Conservation (phyloP, 2,113 vertebrate species). For the Hucho hucho region DNA sequence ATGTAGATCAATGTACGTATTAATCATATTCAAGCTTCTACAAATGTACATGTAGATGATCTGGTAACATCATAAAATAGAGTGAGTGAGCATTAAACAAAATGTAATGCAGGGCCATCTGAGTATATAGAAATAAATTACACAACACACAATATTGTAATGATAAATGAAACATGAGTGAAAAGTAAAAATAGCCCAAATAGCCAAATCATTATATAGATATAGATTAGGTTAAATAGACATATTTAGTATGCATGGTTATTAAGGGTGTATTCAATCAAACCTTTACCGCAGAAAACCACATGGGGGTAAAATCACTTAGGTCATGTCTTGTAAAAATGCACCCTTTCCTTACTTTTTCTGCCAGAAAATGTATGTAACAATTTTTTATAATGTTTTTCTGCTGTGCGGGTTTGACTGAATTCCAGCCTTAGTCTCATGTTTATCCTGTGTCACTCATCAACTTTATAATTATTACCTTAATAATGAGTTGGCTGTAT, state of each 20-base stretch:
- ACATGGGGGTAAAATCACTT: not conserved
- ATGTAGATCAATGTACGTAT: constrained; percentile 12
- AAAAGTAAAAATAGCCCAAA: not conserved
- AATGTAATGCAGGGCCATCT: not conserved
- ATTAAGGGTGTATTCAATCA: no score
- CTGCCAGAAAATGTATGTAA: no score
- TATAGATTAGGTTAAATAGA: not conserved
- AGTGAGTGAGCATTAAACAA: constrained; percentile 24
- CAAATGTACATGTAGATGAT: constrained; percentile 36
- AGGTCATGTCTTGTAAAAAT: no score
- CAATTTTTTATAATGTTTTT: not conserved
- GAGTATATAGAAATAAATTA: not conserved
- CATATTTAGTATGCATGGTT: no score
- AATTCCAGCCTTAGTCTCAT: not conserved
- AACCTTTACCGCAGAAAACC: no score
- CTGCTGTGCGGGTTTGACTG: not conserved
- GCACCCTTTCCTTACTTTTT: no score
- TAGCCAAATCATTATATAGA: not conserved
- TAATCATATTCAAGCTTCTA: constrained; percentile 15
- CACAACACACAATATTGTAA: not conserved
- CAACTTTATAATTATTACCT: not conserved
- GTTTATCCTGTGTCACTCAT: not conserved
- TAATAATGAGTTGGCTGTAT: not conserved
- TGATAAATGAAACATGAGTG: constrained; percentile 7
- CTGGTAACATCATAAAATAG: constrained; percentile 39